A percentile compares a stretch with the other conserved stretches of the same genome.
Conservation (phyloP, 2,113 vertebrate species). For the Potamarius usumacintae region DNA sequence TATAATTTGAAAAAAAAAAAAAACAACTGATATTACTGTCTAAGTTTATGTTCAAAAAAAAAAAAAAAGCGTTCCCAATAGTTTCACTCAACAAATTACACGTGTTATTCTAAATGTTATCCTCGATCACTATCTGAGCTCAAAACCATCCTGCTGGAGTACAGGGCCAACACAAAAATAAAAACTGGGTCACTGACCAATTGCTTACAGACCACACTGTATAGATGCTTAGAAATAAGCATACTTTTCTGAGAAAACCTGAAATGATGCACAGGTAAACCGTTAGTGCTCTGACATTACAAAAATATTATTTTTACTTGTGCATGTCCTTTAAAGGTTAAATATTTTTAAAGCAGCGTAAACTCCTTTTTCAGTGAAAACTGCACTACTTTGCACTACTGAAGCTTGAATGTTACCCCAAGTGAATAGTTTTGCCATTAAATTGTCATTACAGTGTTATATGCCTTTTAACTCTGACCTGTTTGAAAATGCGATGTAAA, state of each 20-base stretch:
- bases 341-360: not conserved
- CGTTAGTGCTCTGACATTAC: not conserved
- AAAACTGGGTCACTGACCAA: constrained; percentile 15
- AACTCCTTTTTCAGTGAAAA: not conserved
- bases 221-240: not conserved
- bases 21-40: not conserved
- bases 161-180: constrained; percentile 1
- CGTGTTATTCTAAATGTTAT: not conserved
- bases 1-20: too few species aligned
- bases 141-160: not conserved
- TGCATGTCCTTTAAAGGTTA: not conserved
- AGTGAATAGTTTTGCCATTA: not conserved
- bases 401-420: not conserved
- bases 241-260: not conserved
- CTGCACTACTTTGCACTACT: too few species aligned
- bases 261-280: too few species aligned
- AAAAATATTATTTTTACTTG: not conserved
- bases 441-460: not conserved
- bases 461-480: not conserved
- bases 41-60: not conserved
- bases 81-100: not conserved
- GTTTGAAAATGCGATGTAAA: not conserved
- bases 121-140: not conserved
- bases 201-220: not conserved
- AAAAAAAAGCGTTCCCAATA: not conserved